phyloP scores from a whole-genome alignment of 2,888 invertebrate species.

The Stratiomys singularior region DNA sequence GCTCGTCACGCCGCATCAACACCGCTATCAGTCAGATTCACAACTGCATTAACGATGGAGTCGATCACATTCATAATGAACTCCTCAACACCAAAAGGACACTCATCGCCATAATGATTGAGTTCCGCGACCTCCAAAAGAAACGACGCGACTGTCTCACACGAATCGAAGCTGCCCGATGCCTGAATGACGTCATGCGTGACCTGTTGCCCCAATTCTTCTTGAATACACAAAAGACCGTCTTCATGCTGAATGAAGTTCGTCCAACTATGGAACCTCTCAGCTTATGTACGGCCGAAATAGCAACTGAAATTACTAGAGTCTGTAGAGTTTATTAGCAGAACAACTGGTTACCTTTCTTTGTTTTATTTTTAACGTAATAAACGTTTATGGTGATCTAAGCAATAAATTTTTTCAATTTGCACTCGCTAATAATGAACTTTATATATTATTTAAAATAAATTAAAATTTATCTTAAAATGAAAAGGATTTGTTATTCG shows the following conservation, averaged over 20 bases:
- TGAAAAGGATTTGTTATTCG: too few relatives aligned
- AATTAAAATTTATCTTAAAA: too few relatives aligned
- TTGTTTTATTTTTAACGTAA: not conserved
- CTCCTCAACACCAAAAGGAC: not conserved
- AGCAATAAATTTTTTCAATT: too few relatives aligned
- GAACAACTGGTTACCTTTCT: not conserved
- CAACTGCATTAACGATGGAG: conserved; percentile 28
- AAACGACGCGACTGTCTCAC: not conserved
- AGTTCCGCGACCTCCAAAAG: not conserved
- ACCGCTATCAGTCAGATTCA: conserved; percentile 12
- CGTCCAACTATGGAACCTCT: conserved; percentile 21
- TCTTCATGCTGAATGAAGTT: not conserved
- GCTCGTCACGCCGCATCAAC: conserved; percentile 11
- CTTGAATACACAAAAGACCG: not conserved
- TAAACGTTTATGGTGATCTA: not conserved
- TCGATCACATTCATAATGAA: not conserved
- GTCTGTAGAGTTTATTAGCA: not conserved
- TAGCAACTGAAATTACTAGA: not conserved
- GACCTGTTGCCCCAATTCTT: not conserved
- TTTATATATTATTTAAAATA: too few relatives aligned
- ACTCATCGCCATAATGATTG: not conserved
- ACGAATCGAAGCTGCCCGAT: not conserved
- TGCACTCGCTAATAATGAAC: too few relatives aligned
- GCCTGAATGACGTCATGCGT: conserved; percentile 23
- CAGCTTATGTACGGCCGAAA: conserved; percentile 2